Evolutionary conservation across 2,888 invertebrate genomes (phyloP), one percentile per base, ranked within the genome.

Genomic region (Drosophila rubida): DNA sequence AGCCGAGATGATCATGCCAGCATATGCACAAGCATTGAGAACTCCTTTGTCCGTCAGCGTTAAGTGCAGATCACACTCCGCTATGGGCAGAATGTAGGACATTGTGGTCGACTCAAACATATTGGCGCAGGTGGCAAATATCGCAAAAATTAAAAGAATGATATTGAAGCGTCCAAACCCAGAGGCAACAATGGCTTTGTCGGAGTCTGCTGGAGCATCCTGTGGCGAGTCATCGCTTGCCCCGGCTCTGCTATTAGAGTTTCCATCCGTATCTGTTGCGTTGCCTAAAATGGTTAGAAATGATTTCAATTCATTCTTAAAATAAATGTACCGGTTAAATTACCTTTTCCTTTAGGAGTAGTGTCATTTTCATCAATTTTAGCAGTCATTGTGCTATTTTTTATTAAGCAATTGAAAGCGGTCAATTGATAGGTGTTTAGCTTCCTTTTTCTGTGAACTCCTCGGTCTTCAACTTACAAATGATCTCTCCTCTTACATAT

Each of bases 1-100:
- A 0, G 95, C 95, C 37, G 96, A 95, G 0, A 94, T 93, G 75
- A 95, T 94, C 95, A 96, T 96, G 95, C 96, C 96, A 87, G 94
- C 93, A 91, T 96, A 96, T 4, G 95, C 95, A 65, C 95, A 93
- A 0, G 95, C 95, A 66, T 95, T 95, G 1, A 96, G 91, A 0
- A 94, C 92, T 2, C 96, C 96, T 93, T 96, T 96, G 50, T 95
- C 94, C 22, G 95, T 87, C 7, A 95, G 91, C 0, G 94, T 93
- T 41, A 96, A 92, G 32, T 94, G 91, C 80, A 96, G 93, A 83
- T 96, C 95, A 81, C 96, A 96, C 90, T 95, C 95, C 0, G 96
- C 95, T 32, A 94, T 93, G 0, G 96, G 95, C 87, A 96, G 93
- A 78, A 96, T 94, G 88, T 95, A 96, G 0, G 96, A 95, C 81